Conservation (phyloP, 2,888 invertebrate genomes). For the Calameuta idolon region DNA sequence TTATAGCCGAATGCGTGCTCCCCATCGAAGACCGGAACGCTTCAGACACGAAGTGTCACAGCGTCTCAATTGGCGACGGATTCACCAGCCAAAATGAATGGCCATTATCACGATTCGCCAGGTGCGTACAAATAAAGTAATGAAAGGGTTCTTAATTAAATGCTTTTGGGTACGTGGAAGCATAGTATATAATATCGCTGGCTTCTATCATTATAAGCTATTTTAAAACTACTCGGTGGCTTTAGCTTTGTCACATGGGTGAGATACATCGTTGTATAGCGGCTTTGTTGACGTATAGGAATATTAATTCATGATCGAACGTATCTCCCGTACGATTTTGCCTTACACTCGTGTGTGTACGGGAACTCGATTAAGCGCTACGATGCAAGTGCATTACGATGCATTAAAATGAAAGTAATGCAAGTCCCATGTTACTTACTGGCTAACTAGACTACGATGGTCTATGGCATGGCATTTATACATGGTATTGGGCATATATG, state of each 20-base stretch:
- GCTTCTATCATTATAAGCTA: neutral
- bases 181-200: neutral
- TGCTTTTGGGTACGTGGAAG: neutral
- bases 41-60: conserved; percentile 91
- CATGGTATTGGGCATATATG: conserved; percentile 34
- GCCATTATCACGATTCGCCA: conserved; percentile 76
- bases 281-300: neutral
- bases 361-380: neutral
- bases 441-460: neutral
- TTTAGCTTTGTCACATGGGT: neutral
- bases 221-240: neutral
- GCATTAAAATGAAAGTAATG: neutral
- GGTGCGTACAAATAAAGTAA: conserved; percentile 44
- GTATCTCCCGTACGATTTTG: neutral
- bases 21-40: conserved; percentile 81
- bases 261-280: neutral
- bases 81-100: conserved; percentile 87
- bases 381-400: neutral
- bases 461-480: conserved; percentile 30
- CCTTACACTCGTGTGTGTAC: neutral
- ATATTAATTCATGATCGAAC: neutral
- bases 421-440: neutral
- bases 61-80: conserved; percentile 93
- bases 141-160: neutral
- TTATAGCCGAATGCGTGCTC: conserved; percentile 69